Evolutionary conservation across 1,140 invertebrate species (phyloP).

Genomic region (Gerris buenoi): DNA sequence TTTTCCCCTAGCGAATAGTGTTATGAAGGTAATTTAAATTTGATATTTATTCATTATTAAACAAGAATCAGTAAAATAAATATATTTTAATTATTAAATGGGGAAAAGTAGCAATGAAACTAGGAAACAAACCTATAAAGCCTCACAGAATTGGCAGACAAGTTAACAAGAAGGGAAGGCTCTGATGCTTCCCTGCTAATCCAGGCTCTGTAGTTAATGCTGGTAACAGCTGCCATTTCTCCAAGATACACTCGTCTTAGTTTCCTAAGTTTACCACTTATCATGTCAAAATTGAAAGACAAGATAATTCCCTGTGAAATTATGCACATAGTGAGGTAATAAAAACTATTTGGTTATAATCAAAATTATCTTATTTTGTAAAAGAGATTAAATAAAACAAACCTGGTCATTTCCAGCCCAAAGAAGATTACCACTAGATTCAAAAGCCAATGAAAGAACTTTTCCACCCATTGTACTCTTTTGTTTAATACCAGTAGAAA

Average conservation of each 20-base stretch:
- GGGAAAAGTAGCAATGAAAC: no score
- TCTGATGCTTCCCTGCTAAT: constrained; percentile 58
- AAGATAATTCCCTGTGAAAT: constrained; percentile 56
- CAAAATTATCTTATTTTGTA: no score
- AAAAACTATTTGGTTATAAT: background rate
- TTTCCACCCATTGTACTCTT: constrained; percentile 56
- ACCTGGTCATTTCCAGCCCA: constrained; percentile 75
- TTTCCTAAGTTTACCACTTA: constrained; percentile 54
- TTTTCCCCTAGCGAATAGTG: no score
- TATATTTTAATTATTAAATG: no score
- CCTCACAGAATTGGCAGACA: constrained; percentile 54
- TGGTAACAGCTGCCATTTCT: constrained; percentile 47
- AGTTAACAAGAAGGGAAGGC: constrained; percentile 62
- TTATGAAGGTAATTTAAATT: no score
- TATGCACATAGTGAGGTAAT: no score
- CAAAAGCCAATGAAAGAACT: constrained; percentile 58
- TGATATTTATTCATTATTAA: no score
- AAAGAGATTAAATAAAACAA: constrained; percentile 12
- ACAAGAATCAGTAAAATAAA: no score
- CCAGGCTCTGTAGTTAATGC: constrained; percentile 67
- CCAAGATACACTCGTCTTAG: constrained; percentile 44
- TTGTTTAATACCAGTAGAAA: constrained; percentile 71
- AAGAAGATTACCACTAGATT: constrained; percentile 58
- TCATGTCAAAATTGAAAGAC: constrained; percentile 52
- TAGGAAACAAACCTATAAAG: constrained; percentile 38